Base-by-base conservation (phyloP, 92 coral and sea anemone genomes). In the Palythoa heliodiscus region DNA sequence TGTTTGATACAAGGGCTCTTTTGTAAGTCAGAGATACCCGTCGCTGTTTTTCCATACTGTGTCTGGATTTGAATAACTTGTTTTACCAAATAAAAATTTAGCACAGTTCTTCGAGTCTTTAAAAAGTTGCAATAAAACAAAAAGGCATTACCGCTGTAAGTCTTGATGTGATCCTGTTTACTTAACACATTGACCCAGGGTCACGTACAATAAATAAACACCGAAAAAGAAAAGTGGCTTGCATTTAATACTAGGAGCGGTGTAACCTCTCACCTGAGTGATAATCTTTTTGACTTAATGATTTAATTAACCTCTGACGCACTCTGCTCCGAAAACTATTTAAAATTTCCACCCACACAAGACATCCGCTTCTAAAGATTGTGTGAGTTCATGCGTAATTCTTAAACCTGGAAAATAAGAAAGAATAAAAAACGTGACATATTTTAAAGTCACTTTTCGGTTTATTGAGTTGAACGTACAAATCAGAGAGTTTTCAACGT, bases 1-100 rank as follows among this genome's bases (percentile, higher is more conserved):
- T 75, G 57, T 89, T 89, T 3, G 86, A 69, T 23, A 77, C 61
- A 22, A 89, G 71, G 25, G 89, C 91, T 53, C 89, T 79, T 76
- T 85, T 85, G 52, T 86, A 71, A 15, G 82, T 89, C 22, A 69
- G 67, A 17, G 86, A 78, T 73, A 89, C 64, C 9, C 74, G 83
- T 0, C 74, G 84, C 39, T 66, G 61, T 52, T 80, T 80, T 80
- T 80, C 60, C 84, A 80, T 80, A 13, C 40, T 80, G 5, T 4
- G 11, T 43, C 19, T 29, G 35, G 16, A 53, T 15, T 75, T 4
- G 20, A 14, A 29, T 16, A 4, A 76, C 24, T 7, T 5, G 17
- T 24, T 53, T 25, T 11, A 9, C 11, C 9, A 7, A 14, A 12
- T 8, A 19, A 24, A 25, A 11, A 58, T 17, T 63, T 50, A 4